Base-by-base conservation (phyloP, 2,888 invertebrate species). In the Drosophila fulvimacula region DNA sequence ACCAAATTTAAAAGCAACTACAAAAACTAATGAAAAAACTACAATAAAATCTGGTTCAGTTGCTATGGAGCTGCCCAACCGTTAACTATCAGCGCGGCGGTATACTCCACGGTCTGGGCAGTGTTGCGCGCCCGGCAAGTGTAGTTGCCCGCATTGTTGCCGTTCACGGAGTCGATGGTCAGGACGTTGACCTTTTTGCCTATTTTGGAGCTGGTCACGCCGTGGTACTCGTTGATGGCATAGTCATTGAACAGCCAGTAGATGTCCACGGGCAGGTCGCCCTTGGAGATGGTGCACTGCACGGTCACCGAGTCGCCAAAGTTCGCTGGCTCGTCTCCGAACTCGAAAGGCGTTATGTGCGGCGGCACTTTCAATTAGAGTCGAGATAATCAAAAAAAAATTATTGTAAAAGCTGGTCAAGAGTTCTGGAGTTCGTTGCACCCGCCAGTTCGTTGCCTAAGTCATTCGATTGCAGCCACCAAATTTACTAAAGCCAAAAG, bases 191-290 rank as follows among this genome's bases (percentile, higher is more conserved):
- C 93, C 79, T 94, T 94, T 75, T 93, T 93, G 65, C 93, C 92
- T 59, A 94, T 93, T 65, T 92, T 92, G 51, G 93, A 93, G 60
- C 93, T 93, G 21, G 88, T 90, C 5, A 91, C 89, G 46, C 93
- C 91, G 92, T 94, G 83, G 69, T 93, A 94, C 88, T 93, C 93
- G 90, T 95, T 94, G 67, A 94, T 93, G 73, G 93, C 93, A 87
- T 94, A 95, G 90, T 95, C 95, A 90, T 95, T 94, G 80, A 95
- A 94, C 34, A 93, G 92, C 95, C 95, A 96, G 34, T 92, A 92
- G 60, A 96, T 94, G 73, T 94, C 93, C 61, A 96, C 93, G 1
- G 96, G 96, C 69, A 94, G 93, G 92, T 96, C 96, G 21, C 96
- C 95, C 89, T 95, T 94, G n/a, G 93, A 93, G 36, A 95, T 94